A percentile compares a stretch with the other conserved stretches of the same genome.
These are phyloP conservation scores for Mamestra brassicae DNA, from an alignment of 2,888 invertebrate species.

Conservation along the genomic window DNA sequence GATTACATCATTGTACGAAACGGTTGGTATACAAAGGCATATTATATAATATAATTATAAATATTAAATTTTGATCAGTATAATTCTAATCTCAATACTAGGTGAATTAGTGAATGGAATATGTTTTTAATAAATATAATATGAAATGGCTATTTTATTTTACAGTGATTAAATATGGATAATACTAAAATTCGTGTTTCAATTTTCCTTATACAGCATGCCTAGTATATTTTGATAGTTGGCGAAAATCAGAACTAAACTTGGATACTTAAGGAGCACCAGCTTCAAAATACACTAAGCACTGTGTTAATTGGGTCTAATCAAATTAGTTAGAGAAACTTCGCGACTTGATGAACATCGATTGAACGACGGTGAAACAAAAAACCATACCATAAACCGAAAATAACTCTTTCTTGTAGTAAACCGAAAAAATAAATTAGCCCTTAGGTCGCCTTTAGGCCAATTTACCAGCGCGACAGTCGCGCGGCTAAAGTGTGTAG, in stretches of 20 bases:
- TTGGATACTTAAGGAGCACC: neutral
- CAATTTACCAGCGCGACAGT: no score
- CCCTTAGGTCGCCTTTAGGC: no score
- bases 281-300: neutral
- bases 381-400: no score
- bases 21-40: neutral
- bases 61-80: neutral
- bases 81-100: neutral
- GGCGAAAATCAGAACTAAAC: neutral
- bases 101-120: slow-evolving; percentile 26
- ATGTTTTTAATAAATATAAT: slow-evolving; percentile 26
- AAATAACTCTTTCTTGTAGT: no score
- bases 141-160: slow-evolving; percentile 22
- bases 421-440: no score
- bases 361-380: no score
- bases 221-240: slow-evolving; percentile 15
- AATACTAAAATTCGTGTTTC: neutral
- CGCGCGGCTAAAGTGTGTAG: no score
- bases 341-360: neutral
- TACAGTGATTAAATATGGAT: slow-evolving; percentile 20
- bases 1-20: neutral
- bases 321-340: neutral
- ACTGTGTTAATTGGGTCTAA: neutral
- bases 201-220: slow-evolving; percentile 2
- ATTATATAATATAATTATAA: neutral